Percentiles rank a stretch among this genome's conserved stretches.
These are phyloP conservation scores for Patiria pectinifera DNA, from an alignment of 53 echinoderm and acorn worm genomes.

Conservation along the genomic window DNA sequence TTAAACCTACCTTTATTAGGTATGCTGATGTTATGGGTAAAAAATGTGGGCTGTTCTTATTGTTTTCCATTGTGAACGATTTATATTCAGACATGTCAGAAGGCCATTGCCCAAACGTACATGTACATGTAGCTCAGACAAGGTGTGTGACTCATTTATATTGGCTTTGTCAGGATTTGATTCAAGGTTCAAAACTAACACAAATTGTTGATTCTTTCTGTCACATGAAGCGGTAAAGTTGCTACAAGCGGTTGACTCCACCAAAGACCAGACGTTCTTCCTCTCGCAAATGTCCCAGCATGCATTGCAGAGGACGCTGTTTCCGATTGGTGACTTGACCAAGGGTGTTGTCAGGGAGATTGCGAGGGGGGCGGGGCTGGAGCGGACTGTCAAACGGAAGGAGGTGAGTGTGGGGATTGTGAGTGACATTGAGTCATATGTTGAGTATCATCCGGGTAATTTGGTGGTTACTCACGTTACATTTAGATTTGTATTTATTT, in stretches of 20 bases:
- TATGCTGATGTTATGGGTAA: too few species aligned
- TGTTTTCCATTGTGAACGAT: too few species aligned
- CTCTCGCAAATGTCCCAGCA: conserved; percentile 90
- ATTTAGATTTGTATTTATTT: too few species aligned
- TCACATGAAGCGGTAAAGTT: conserved; percentile 75
- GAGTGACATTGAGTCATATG: neutral
- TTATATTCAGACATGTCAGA: too few species aligned
- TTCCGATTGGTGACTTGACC: conserved; percentile 91
- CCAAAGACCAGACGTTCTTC: conserved; percentile 99
- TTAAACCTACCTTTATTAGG: too few species aligned
- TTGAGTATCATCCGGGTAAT: neutral
- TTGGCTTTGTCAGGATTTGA: too few species aligned
- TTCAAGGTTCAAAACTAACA: too few species aligned
- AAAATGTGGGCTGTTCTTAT: too few species aligned
- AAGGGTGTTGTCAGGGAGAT: conserved; percentile 86
- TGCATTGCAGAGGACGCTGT: conserved; percentile 81
- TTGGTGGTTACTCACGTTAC: too few species aligned
- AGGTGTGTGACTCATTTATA: too few species aligned
- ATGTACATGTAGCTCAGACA: too few species aligned
- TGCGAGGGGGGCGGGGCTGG: conserved; percentile 79
- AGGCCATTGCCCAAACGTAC: too few species aligned
- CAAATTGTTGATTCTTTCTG: neutral
- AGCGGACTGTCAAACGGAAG: conserved; percentile 82
- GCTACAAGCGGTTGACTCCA: conserved; percentile 75
- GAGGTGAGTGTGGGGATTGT: conserved; percentile 65